Evolutionary conservation across 2,888 invertebrate genomes (phyloP).

Genomic region (Hirtodrosophila cameraria): DNA sequence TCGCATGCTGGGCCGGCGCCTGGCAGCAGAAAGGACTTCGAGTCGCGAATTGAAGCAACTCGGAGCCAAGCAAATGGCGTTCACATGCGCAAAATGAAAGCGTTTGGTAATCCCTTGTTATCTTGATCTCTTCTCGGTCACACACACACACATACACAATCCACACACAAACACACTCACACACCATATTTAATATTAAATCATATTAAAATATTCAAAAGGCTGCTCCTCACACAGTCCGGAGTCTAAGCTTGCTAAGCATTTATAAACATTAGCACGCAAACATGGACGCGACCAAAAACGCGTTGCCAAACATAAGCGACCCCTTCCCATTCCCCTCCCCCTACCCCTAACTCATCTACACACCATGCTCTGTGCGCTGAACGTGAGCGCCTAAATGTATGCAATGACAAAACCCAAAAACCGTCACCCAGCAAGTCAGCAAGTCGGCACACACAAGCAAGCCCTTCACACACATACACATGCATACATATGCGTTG

Average conservation of each 20-base stretch:
- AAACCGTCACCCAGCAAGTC: constrained; percentile 66
- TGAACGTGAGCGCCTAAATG: constrained; percentile 63
- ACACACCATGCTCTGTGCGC: constrained; percentile 1
- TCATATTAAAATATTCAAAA: constrained; percentile 83
- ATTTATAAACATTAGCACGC: constrained; percentile 82
- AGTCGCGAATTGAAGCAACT: constrained; percentile 13
- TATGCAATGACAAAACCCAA: constrained; percentile 73
- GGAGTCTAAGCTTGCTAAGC: constrained; percentile 65
- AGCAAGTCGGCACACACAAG: constrained; percentile 63
- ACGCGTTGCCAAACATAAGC: constrained; percentile 71
- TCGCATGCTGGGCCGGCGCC: constrained; percentile 61
- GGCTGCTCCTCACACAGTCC: constrained; percentile 51
- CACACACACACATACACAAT: constrained; percentile 20
- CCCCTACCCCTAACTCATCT: background rate
- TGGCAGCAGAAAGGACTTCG: constrained; percentile 11
- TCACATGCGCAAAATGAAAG: constrained; percentile 69
- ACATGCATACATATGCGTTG: constrained; percentile 27
- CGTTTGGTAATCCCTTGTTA: constrained; percentile 81
- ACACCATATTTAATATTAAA: constrained; percentile 75
- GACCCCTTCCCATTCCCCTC: background rate
- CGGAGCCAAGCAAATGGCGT: constrained; percentile 25
- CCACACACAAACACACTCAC: constrained; percentile 12
- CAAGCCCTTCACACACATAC: constrained; percentile 32
- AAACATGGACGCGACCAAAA: constrained; percentile 76
- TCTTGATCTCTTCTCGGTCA: constrained; percentile 76